Base-by-base conservation (phyloP, 1,140 invertebrate genomes). In the Pogonus chalceus region DNA sequence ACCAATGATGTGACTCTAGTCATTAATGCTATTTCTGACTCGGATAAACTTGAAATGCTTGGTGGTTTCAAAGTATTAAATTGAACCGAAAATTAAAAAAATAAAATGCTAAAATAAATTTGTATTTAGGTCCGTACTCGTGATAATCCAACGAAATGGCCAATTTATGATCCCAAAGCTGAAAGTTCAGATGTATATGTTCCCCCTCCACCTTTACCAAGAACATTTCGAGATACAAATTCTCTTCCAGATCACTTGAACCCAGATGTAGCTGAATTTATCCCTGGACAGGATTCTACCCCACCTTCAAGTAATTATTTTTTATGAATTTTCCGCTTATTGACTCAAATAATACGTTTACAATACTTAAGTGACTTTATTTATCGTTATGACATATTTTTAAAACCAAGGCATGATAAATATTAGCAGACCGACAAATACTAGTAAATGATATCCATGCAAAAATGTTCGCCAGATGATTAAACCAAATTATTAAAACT, bases 1-100 rank as follows among this genome's bases (percentile, higher is more conserved):
- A 96, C 92, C 12, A 80, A 83, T 49, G 91, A 98, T 69, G 73
- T 95, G 47, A 75, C 79, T 55, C 71, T 94, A 20, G 85, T 99
- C 51, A 77, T 91, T 22, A 81, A 86, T 66, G 84, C 90, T 2
- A 85, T 96, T 54, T 76, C 81, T 46, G 81, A 84, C 52, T 94
- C 91, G 14, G 82, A 87, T 54, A 82, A 84, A 68, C 73, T 96
- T 39, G 89, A 96, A 72, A 77, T 85, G 20, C 35, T 53, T 23
- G 78, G 85, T 62, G 81, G 80, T 53, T 83, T 83, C 62, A 88
- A 88, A 78, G 85, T 87, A 69, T 56, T 57, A 51, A 23, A 35
- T 12, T 10, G 3, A 9, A 35, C 7, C 20, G 48, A 23, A 52
- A 1, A 35, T 23, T 16, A 35, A 2, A 16, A 18, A 16, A 22